Evolutionary conservation across 2,113 vertebrate species (phyloP), one percentile per base, ranked within the genome.

Genomic region (Pitta sordida): DNA sequence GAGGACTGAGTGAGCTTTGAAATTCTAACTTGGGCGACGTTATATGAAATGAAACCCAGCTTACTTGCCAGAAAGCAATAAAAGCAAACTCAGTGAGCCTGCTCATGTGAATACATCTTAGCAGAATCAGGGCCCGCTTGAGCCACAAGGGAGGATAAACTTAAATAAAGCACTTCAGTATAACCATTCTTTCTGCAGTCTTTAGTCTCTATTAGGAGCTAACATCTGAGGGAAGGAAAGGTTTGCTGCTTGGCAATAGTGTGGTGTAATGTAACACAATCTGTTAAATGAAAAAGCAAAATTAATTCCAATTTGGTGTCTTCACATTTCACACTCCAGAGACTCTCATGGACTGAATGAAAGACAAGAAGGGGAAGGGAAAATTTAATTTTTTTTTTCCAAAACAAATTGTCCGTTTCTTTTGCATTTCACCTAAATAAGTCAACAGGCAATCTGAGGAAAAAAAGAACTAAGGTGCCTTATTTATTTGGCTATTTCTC

Each of bases 201-300:
- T 82, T 49, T 75, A 93, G 86, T 43, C 91, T 94, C 74, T 87
- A 96, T 96, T 94, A 96, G 93, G 32, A 93, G 78, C 95, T 89
- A 94, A 95, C 96, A 95, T 95, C 92, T 95, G 94, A 96, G 86
- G 77, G 65, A 91, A 84, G 77, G 83, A 93, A 91, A 95, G 92
- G 95, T 95, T 96, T 94, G 89, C 91, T 96, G 81, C 94, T 93
- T 96, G 95, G 96, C 96, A 95, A 85, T 92, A 81, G 58, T 78
- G 53, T 89, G 92, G 96, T 95, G 94, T 96, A 96, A 96, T 92
- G 92, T 95, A 96, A 96, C 94, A 94, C 91, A 96, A 96, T 95
- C 96, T 96, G 95, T 96, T 96, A 96, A 96, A 96, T 76, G 92
- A 95, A 95, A 96, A 93, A 92, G 94, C 88, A 96, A 96, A 96